phyloP scores from a whole-genome alignment of 2,888 invertebrate species.

The Eurytoma adleriae region DNA sequence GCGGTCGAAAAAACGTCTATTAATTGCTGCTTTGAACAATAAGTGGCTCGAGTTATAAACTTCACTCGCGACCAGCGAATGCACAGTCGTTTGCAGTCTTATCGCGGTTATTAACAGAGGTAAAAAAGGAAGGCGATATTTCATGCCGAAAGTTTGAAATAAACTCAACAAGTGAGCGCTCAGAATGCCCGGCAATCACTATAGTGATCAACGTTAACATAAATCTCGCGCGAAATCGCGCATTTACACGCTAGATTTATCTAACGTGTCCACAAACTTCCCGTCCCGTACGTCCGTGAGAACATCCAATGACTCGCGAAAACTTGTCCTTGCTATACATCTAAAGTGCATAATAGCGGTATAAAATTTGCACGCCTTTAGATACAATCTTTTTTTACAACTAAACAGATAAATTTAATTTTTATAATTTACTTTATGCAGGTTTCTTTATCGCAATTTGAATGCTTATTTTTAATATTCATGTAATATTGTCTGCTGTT shows the following conservation, averaged over 20 bases:
- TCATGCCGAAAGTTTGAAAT: neutral
- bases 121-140: conserved; percentile 4
- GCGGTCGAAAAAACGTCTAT: neutral
- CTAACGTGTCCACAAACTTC: conserved; percentile 36
- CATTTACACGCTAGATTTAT: conserved; percentile 54
- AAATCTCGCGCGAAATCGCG: conserved; percentile 53
- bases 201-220: conserved; percentile 42
- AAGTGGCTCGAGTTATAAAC: too few species aligned
- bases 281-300: conserved; percentile 33
- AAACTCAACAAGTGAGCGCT: conserved; percentile 41
- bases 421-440: too few species aligned
- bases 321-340: conserved; percentile 29
- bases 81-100: neutral
- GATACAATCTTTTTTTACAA: conserved; percentile 1
- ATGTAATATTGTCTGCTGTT: too few species aligned
- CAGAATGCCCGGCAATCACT: conserved; percentile 39
- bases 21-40: too few species aligned
- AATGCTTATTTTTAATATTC: too few species aligned
- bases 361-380: conserved; percentile 28
- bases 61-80: too few species aligned
- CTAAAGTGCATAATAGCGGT: conserved; percentile 14
- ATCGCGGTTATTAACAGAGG: neutral
- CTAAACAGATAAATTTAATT: too few species aligned
- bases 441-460: too few species aligned
- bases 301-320: conserved; percentile 53